Evolutionary conservation across 2,888 invertebrate species (phyloP), one percentile per base, ranked within the genome.

Genomic region (Catocala nupta): DNA sequence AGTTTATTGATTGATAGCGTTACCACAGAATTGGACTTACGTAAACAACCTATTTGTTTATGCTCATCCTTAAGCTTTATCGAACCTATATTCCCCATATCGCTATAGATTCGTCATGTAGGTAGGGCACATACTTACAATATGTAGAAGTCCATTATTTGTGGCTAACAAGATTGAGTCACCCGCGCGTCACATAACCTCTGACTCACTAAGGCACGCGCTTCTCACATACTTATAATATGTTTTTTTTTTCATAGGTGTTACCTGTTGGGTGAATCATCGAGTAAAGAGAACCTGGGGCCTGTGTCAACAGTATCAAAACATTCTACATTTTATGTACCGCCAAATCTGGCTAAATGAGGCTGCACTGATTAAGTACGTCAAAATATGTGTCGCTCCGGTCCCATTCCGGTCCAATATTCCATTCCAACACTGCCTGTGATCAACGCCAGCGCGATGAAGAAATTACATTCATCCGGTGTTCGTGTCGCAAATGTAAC

Each of bases 381-480:
- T 69, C 55, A 52, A 43, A 47, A 53, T 56, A 48, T 10, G 11
- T 43, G 43, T 12, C 43, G 50, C 39, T 53, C 42, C 49, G 56
- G 67, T 57, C 66, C 74, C 77, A 54, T 68, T 80, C 77, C 78
- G 73, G 80, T 78, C 81, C 81, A 78, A 80, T 77, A 73, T 79
- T 79, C 86, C 90, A 89, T 90, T 90, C 90, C 91, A 87, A 77
- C 85, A 90, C 89, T 89, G 91, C 90, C 90, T 90, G 91, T 90
- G 90, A 92, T 90, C 87, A 84, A 87, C 90, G 74, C 75, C 48
- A 73, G 70, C 68, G 73, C 78, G 83, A 90, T 90, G 87, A 88
- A 88, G 85, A 90, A 90, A 92, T 91, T 90, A 84, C 85, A 82
- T 78, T 87, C 89, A 84, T 93, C 92, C 92, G 91, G 91, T 90